Base-by-base conservation (phyloP, 2,113 vertebrate genomes). In the Eulacestoma nigropectus region DNA sequence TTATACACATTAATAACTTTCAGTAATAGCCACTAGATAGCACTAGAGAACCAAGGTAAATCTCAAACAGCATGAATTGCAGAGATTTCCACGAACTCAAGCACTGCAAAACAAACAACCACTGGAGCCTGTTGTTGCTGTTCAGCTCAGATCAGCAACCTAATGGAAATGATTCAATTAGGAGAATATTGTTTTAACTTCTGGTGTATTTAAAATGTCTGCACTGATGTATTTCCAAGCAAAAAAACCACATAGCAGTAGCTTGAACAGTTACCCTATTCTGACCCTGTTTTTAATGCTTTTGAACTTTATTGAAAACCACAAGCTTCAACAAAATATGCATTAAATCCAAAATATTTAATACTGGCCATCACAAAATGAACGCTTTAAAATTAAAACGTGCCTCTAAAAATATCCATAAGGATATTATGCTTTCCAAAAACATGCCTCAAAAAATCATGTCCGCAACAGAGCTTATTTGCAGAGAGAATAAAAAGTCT, bases 11-110 rank as follows among this genome's bases (percentile, higher is more conserved):
- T 46, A 49, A 23, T 33, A 29, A 27, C 93, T 95, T 95, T 80
- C 76, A 19, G 22, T 84, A 32, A 7, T 22, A 49, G 62, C 74
- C 98, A 49, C 97, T 96, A 98, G 98, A 97, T 97, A 96, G 97
- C 97, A 95, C 89, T 87, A 96, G 95, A 97, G 97, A 95, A 92
- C 94, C 95, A 91, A 60, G 42, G 18, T 89, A 90, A 69, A 59
- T 33, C 63, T 25, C 16, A 13, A 42, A 47, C 27, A 57, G 30
- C 4, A 1, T 1, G 3, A 3, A 6, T 33, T 77, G 20, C 42
- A 27, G 32, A 46, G 53, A 59, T 64, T 35, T 60, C 35, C 16
- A 42, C 0, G 0, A 60, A 32, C 23, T 62, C 4, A 1, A 18
- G 16, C 9, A 11, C 20, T 87, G 41, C 30, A 56, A 25, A 84